Evolutionary conservation across 1,140 invertebrate species (phyloP).

Genomic region (Zaprionus lachaisei): DNA sequence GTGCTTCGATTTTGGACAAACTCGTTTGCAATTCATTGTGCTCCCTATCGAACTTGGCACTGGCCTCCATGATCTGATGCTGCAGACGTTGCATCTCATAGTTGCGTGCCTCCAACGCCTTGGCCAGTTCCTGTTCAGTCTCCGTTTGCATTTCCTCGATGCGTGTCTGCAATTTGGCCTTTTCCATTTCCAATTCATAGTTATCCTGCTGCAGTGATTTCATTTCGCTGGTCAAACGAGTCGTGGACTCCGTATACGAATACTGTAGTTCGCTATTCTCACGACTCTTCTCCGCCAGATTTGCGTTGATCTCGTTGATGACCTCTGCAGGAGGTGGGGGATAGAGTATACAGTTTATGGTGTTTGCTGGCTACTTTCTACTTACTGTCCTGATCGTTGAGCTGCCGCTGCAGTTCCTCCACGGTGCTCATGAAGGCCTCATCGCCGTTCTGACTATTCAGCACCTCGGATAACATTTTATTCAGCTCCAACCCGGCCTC

Average conservation of each 20-base stretch:
- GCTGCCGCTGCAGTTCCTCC: slow-evolving; percentile 87
- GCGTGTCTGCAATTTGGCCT: slow-evolving; percentile 84
- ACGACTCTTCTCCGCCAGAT: slow-evolving; percentile 85
- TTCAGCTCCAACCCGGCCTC: slow-evolving; percentile 88
- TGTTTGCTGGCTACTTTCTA: slow-evolving; percentile 7
- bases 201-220: slow-evolving; percentile 74
- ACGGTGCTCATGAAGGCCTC: slow-evolving; percentile 87
- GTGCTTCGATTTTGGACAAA: slow-evolving; percentile 76
- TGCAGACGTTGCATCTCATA: slow-evolving; percentile 83
- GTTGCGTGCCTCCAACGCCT: slow-evolving; percentile 78
- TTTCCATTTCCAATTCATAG: slow-evolving; percentile 75
- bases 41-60: slow-evolving; percentile 62
- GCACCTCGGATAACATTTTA: slow-evolving; percentile 88
- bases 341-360: background rate
- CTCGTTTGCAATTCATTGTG: slow-evolving; percentile 74
- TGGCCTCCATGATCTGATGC: slow-evolving; percentile 68
- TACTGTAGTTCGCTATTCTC: slow-evolving; percentile 86
- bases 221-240: slow-evolving; percentile 79
- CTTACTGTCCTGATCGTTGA: slow-evolving; percentile 87
- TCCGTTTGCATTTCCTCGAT: slow-evolving; percentile 82
- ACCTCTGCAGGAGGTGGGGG: slow-evolving; percentile 62
- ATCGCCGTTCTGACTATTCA: slow-evolving; percentile 86
- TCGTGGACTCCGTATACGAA: slow-evolving; percentile 85
- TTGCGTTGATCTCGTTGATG: slow-evolving; percentile 85
- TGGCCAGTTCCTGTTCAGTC: slow-evolving; percentile 75